These are phyloP conservation scores for Dryobota labecula DNA, from an alignment of 2,888 invertebrate species.

Conservation along the genomic window DNA sequence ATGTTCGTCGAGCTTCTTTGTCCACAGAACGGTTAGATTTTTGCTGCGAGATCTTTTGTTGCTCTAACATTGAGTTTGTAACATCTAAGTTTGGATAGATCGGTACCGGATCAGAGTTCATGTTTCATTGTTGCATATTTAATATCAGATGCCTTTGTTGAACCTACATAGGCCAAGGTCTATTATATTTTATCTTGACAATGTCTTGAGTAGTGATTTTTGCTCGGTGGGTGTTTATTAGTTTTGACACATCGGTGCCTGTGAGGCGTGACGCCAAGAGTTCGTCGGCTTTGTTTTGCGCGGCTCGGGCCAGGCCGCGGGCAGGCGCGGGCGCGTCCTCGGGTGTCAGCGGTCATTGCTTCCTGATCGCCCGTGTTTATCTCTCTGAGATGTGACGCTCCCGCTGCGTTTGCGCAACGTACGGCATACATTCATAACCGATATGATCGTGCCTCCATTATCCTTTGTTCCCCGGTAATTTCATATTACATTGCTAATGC, in stretches of 20 bases:
- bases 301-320: slow-evolving; percentile 33
- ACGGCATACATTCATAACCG: slow-evolving; percentile 78
- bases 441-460: slow-evolving; percentile 74
- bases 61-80: slow-evolving; percentile 64
- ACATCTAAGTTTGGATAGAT: slow-evolving; percentile 53
- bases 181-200: slow-evolving; percentile 48
- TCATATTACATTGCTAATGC: slow-evolving; percentile 73
- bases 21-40: slow-evolving; percentile 69
- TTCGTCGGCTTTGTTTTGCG: slow-evolving; percentile 70
- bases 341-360: slow-evolving; percentile 85
- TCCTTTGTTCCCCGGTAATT: slow-evolving; percentile 80
- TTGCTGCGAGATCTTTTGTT: slow-evolving; percentile 71
- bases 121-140: slow-evolving; percentile 52
- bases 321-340: slow-evolving; percentile 69
- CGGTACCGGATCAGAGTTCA: slow-evolving; percentile 68
- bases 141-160: slow-evolving; percentile 53
- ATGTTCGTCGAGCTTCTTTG: slow-evolving; percentile 73
- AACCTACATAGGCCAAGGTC: slow-evolving; percentile 64
- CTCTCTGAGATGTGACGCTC: slow-evolving; percentile 68
- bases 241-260: slow-evolving; percentile 48
- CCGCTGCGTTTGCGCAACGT: slow-evolving; percentile 79
- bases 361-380: slow-evolving; percentile 79
- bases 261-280: slow-evolving; percentile 57
- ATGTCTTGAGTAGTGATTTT: slow-evolving; percentile 38
- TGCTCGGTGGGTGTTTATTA: slow-evolving; percentile 39